Conservation (phyloP, 2,888 invertebrate species). For the Ophioninae sp. region DNA sequence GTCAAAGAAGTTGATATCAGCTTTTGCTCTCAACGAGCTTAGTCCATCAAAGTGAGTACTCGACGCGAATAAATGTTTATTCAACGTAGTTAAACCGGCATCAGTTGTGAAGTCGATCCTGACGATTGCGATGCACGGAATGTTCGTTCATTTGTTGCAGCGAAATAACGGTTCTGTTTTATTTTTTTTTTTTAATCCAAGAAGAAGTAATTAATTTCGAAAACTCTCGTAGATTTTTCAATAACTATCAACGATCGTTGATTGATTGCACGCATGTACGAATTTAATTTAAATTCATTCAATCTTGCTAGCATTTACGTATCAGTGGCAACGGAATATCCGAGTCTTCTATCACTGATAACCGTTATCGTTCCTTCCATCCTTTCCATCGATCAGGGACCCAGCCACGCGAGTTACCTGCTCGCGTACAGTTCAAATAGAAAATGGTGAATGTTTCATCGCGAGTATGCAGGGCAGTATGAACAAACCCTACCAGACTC, state of each 20-base stretch:
- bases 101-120: slow-evolving; percentile 33
- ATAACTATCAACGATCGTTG: background rate
- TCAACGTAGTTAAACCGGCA: slow-evolving; percentile 20
- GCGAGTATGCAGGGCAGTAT: background rate
- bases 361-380: too few species aligned
- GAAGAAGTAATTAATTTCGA: background rate
- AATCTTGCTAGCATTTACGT: background rate
- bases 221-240: background rate
- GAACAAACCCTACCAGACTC: too few species aligned
- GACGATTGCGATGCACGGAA: background rate
- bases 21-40: slow-evolving; percentile 44
- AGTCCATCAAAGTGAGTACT: slow-evolving; percentile 28
- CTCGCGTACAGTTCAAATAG: background rate
- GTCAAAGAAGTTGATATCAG: slow-evolving; percentile 47
- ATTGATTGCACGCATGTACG: background rate
- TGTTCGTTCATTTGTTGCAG: background rate
- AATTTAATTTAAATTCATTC: background rate
- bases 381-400: background rate
- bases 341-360: background rate
- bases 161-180: background rate
- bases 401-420: too few species aligned
- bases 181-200: background rate
- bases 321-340: background rate
- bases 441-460: background rate
- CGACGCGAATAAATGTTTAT: slow-evolving; percentile 35